Base-by-base conservation (phyloP, 35 echinoderm and acorn worm genomes). In the Strongylocentrotus purpuratus region DNA sequence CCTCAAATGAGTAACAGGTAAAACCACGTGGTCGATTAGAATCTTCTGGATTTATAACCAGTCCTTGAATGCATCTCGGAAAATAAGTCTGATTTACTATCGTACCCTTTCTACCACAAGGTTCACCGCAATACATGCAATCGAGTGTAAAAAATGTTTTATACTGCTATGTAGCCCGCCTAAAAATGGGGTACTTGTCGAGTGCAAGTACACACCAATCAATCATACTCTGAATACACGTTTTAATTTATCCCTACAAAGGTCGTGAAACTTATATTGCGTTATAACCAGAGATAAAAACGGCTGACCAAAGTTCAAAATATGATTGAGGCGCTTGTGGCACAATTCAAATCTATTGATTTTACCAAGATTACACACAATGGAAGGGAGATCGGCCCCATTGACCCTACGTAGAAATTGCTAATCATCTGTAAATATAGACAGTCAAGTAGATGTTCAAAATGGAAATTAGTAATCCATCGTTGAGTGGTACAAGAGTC, bases 211-310 rank as follows among this genome's bases (percentile, higher is more conserved):
- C 65, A 22, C 65, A 28, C 65, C n/a, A 15, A 78, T 78, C 65
- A 7, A 78, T 78, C 65, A 78, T 78, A n/a, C 65, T 4, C 4
- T 78, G 65, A 78, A 78, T 78, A 78, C 65, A 78, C 65, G 20
- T 28, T 22, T 70, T 78, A 4, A 78, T 7, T 59, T 78, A 78
- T n/a, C 28, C 65, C 65, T 78, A n/a, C 28, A 78, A 78, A 78
- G 65, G 65, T 78, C 65, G 28, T 78, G 28, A 78, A 78, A 78
- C 65, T 78, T 78, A 78, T 78, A 78, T 78, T 78, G 65, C 65
- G 20, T 78, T 78, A 78, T 78, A 22, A 78, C 18, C 25, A 78
- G 28, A 78, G 65, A 78, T 59, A 59, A 28, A 8, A 78, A 78
- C 20, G 65, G 65, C 65, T 7, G 65, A n/a, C 20, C 65, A 78